phyloP scores from a whole-genome alignment of 35 echinoderm and acorn worm species.

The Ophiothrix spiculata region DNA sequence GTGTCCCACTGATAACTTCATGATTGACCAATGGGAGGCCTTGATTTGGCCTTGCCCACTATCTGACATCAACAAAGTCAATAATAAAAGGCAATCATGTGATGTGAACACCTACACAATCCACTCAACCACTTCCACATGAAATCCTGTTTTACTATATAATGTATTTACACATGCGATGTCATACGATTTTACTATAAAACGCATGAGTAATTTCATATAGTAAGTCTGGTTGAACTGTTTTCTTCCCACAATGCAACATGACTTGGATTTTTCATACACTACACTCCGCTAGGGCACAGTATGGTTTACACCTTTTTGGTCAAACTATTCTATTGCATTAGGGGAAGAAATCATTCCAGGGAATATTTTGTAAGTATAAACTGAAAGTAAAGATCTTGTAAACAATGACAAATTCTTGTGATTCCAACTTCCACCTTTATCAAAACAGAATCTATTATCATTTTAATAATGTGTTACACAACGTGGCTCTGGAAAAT shows the following conservation, averaged over 20 bases:
- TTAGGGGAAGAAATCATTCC: too few species aligned
- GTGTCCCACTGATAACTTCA: background rate
- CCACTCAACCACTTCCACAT: background rate
- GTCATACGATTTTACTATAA: background rate
- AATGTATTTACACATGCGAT: background rate
- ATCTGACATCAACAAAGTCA: background rate
- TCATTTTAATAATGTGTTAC: too few species aligned
- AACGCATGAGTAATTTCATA: background rate
- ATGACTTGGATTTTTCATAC: background rate
- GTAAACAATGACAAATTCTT: too few species aligned
- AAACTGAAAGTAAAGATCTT: too few species aligned
- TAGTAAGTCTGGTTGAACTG: background rate
- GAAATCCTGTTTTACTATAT: background rate
- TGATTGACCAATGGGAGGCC: background rate
- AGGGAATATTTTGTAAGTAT: too few species aligned
- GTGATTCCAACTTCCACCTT: too few species aligned
- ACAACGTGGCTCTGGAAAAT: too few species aligned
- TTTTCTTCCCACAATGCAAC: background rate
- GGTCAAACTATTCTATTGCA: too few species aligned
- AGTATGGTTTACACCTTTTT: too few species aligned
- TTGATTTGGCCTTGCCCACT: background rate
- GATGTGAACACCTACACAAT: background rate
- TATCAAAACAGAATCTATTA: too few species aligned
- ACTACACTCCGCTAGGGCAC: background rate
- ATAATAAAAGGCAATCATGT: too few species aligned